Conservation (phyloP, 2,888 invertebrate species). For the Leptothorax acervorum region DNA sequence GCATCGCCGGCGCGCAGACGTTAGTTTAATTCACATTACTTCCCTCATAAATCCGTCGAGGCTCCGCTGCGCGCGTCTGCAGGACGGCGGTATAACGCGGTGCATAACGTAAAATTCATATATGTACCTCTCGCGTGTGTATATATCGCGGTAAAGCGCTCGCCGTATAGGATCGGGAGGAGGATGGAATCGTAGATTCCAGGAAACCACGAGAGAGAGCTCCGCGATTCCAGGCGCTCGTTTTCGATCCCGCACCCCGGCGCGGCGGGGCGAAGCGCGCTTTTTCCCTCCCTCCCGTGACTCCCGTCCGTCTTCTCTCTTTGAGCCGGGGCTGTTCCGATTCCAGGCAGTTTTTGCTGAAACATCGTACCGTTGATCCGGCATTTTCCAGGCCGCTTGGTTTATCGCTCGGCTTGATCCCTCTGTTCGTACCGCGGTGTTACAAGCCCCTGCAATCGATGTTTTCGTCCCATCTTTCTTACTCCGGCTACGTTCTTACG, state of each 20-base stretch:
- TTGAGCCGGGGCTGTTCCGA: slow-evolving; percentile 75
- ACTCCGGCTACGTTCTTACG: slow-evolving; percentile 56
- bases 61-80: slow-evolving; percentile 67
- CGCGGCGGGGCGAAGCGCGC: not conserved
- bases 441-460: slow-evolving; percentile 83
- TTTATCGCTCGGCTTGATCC: slow-evolving; percentile 82
- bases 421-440: slow-evolving; percentile 82
- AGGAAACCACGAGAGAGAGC: slow-evolving; percentile 62
- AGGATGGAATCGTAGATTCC: slow-evolving; percentile 40
- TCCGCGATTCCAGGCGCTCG: slow-evolving; percentile 7
- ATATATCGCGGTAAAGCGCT: slow-evolving; percentile 49
- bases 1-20: slow-evolving; percentile 67
- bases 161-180: slow-evolving; percentile 49
- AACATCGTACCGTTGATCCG: slow-evolving; percentile 83
- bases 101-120: slow-evolving; percentile 74
- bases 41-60: slow-evolving; percentile 81
- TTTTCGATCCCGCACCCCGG: slow-evolving; percentile 24
- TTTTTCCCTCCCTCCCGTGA: slow-evolving; percentile 34
- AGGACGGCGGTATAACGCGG: slow-evolving; percentile 72
- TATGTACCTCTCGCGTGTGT: slow-evolving; percentile 7
- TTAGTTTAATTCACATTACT: slow-evolving; percentile 83
- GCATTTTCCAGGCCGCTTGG: slow-evolving; percentile 84
- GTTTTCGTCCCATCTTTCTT: slow-evolving; percentile 80
- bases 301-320: slow-evolving; percentile 57
- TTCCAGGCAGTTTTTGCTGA: slow-evolving; percentile 83